Percentiles rank a stretch among this genome's conserved stretches.
Conservation (phyloP, 2,797 vertebrate species). For the Prunella strophiata region DNA sequence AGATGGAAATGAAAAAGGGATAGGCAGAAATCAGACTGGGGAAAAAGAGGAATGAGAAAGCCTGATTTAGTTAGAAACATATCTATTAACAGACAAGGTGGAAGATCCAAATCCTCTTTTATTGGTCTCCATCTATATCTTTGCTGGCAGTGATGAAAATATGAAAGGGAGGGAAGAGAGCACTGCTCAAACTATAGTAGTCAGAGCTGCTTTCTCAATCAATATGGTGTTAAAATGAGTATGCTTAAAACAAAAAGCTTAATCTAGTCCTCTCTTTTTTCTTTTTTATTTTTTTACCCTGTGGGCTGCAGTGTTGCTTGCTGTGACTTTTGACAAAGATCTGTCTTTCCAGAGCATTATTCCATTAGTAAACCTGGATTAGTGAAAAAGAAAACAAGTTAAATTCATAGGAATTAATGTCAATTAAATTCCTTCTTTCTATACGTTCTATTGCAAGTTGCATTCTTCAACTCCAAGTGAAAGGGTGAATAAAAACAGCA, state of each 20-base stretch:
- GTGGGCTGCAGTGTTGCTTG: not conserved
- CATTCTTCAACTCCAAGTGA: slow-evolving; percentile 43
- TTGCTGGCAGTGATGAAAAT: not conserved
- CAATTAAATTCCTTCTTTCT: slow-evolving; percentile 53
- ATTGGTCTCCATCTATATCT: not conserved
- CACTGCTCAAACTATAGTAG: not conserved
- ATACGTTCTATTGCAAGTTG: slow-evolving; percentile 28
- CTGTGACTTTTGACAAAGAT: slow-evolving; percentile 26
- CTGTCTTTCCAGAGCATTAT: slow-evolving; percentile 29
- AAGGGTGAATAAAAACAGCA: slow-evolving; percentile 21
- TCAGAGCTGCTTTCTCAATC: not conserved
- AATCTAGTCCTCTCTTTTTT: not conserved
- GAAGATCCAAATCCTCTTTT: not conserved
- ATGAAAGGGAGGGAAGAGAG: not conserved
- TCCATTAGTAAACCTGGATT: slow-evolving; percentile 44
- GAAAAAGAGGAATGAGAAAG: not conserved
- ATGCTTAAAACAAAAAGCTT: slow-evolving; percentile 9
- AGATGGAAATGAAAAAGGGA: not conserved
- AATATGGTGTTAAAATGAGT: not conserved
- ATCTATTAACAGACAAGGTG: not conserved
- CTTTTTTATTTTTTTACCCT: too few relatives aligned
- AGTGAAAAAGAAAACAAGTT: slow-evolving; percentile 54
- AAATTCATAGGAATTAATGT: slow-evolving; percentile 53
- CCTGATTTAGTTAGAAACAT: not conserved
- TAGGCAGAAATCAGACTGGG: not conserved